These are phyloP conservation scores for Cygnus atratus DNA, from an alignment of 2,113 vertebrate species.

Conservation along the genomic window DNA sequence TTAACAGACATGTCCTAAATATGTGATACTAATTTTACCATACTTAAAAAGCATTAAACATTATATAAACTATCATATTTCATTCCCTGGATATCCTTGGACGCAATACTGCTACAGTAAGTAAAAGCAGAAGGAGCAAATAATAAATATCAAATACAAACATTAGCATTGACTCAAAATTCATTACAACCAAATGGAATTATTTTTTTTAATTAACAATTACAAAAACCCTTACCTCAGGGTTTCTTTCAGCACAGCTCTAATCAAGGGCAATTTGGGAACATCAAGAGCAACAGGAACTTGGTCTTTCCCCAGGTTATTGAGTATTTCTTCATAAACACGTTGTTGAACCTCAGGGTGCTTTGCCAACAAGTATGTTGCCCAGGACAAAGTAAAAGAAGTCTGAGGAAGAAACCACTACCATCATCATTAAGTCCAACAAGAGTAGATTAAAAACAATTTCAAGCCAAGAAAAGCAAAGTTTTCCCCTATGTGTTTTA, in stretches of 20 bases:
- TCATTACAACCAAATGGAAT: neutral
- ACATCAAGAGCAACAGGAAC: constrained; percentile 82
- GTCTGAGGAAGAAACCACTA: constrained; percentile 77
- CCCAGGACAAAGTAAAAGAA: constrained; percentile 91
- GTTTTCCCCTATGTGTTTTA: neutral
- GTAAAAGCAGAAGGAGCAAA: neutral
- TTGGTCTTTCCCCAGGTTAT: constrained; percentile 74
- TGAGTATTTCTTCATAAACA: constrained; percentile 81
- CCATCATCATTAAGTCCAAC: neutral
- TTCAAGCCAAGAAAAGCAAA: constrained; percentile 5
- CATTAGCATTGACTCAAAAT: neutral
- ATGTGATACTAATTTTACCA: neutral
- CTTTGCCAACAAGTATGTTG: constrained; percentile 84
- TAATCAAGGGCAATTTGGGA: constrained; percentile 82
- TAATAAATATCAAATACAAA: neutral
- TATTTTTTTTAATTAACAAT: neutral
- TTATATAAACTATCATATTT: neutral
- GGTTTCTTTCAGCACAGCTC: constrained; percentile 91
- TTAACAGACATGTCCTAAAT: neutral
- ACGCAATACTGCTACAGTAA: neutral
- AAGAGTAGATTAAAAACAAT: neutral
- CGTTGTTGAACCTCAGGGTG: constrained; percentile 83
- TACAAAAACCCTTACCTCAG: constrained; percentile 78
- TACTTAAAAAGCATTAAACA: neutral
- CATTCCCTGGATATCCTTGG: neutral